These are phyloP conservation scores for Cecidostiba fungosa DNA, from an alignment of 2,888 invertebrate genomes.

Conservation along the genomic window DNA sequence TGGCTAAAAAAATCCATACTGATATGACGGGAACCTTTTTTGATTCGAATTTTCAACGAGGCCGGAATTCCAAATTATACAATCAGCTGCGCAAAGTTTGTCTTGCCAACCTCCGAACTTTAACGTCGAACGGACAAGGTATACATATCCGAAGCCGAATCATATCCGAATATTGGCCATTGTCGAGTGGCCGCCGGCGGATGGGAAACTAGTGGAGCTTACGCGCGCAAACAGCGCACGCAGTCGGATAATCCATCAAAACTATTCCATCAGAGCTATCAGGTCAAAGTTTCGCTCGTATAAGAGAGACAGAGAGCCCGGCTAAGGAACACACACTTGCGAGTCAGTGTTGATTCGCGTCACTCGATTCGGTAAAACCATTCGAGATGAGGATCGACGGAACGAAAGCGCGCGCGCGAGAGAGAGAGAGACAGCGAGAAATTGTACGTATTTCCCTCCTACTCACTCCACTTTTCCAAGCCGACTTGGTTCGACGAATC, in stretches of 20 bases:
- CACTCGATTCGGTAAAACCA: conserved; percentile 40
- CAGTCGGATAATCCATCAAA: conserved; percentile 49
- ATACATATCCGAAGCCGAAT: not conserved
- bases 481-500: not conserved
- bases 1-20: not conserved
- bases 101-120: not conserved
- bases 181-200: not conserved
- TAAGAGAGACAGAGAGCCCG: not conserved
- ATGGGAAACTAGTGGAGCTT: not conserved
- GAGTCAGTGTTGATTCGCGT: conserved; percentile 41
- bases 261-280: conserved; percentile 11
- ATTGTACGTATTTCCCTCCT: conserved; percentile 7
- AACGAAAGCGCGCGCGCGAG: too few relatives aligned
- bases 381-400: conserved; percentile 6
- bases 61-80: not conserved
- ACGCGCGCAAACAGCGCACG: conserved; percentile 7
- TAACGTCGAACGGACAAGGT: not conserved
- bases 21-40: not conserved
- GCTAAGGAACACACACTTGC: conserved; percentile 17
- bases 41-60: not conserved
- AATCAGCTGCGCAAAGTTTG: not conserved
- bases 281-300: not conserved
- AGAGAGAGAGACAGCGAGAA: conserved; percentile 19
- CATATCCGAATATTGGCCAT: not conserved
- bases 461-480: conserved; percentile 31